These are phyloP conservation scores for Ceratina calcarata DNA, from an alignment of 1,140 invertebrate genomes.

Conservation along the genomic window DNA sequence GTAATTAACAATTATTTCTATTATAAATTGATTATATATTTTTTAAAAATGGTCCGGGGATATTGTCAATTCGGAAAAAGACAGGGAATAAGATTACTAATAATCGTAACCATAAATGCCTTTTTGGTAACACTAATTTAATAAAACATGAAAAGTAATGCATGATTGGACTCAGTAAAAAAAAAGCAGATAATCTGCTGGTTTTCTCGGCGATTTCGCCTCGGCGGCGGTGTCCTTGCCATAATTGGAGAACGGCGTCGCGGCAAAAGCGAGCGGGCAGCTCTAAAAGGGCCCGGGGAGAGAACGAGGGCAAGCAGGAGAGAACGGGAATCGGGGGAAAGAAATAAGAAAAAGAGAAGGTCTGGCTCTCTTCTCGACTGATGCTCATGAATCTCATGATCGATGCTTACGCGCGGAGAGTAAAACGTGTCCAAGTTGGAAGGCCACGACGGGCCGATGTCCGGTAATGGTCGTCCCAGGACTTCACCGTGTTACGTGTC, in stretches of 20 bases:
- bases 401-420: slow-evolving; percentile 62
- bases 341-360: slow-evolving; percentile 8
- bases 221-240: slow-evolving; percentile 25
- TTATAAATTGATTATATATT: too few relatives aligned
- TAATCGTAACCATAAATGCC: not conserved
- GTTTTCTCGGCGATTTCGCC: slow-evolving; percentile 13
- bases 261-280: slow-evolving; percentile 2
- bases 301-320: slow-evolving; percentile 18
- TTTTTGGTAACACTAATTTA: slow-evolving; percentile 11
- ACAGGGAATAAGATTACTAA: not conserved
- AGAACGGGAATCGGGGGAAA: not conserved
- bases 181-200: slow-evolving; percentile 25
- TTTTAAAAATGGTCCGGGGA: too few relatives aligned
- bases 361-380: slow-evolving; percentile 26
- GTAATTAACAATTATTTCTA: too few relatives aligned
- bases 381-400: slow-evolving; percentile 73
- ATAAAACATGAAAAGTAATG: slow-evolving; percentile 12
- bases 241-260: slow-evolving; percentile 50
- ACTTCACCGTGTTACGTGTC: slow-evolving; percentile 67
- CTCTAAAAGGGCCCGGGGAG: slow-evolving; percentile 18
- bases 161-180: not conserved
- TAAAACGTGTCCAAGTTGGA: slow-evolving; percentile 66
- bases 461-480: slow-evolving; percentile 64
- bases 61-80: too few relatives aligned
- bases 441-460: slow-evolving; percentile 64